Evolutionary conservation across 2,888 invertebrate genomes (phyloP), one percentile per base, ranked within the genome.

Genomic region (Cephus rjabovi): DNA sequence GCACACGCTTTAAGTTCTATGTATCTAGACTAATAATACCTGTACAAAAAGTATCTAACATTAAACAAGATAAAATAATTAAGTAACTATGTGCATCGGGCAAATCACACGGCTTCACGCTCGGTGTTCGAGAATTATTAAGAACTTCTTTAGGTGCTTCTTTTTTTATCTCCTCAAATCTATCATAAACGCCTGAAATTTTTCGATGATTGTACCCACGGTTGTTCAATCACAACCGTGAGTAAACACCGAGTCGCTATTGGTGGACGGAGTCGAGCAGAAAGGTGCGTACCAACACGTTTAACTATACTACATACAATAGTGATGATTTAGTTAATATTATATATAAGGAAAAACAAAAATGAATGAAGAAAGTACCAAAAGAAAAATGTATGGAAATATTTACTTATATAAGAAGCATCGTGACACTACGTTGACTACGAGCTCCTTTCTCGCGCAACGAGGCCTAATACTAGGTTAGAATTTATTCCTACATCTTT

Each of bases 201-300:
- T 9, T 23, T 56, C 23, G 56, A 56, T 23, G 56, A 15, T 23
- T 23, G 9, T 56, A 56, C 56, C 23, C 56, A 56, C 56, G 23
- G 9, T 9, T 56, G 56, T 56, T 56, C 56, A 56, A 56, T 9
- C 23, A 56, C 23, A 56, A 56, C 23, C 23, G 56, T 23, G 56
- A 56, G 56, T 56, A 23, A 56, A 23, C 56, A 56, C 56, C 56
- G 56, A 56, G 23, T 56, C 56, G 56, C 56, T 56, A 81, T 81
- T 78, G 74, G 81, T 85, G 85, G 85, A 85, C 85, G 85, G 85
- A 85, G 81, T 84, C 85, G 85, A 84, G 85, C 85, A 85, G 84
- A 85, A 82, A 85, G 83, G 84, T 83, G 56, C 56, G 56, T 56
- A 56, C 56, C 56, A 56, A 56, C 56, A 56, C 56, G 56, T 56